Evolutionary conservation across 2,888 invertebrate species (phyloP).

Genomic region (Lasioglossum zephyrum): DNA sequence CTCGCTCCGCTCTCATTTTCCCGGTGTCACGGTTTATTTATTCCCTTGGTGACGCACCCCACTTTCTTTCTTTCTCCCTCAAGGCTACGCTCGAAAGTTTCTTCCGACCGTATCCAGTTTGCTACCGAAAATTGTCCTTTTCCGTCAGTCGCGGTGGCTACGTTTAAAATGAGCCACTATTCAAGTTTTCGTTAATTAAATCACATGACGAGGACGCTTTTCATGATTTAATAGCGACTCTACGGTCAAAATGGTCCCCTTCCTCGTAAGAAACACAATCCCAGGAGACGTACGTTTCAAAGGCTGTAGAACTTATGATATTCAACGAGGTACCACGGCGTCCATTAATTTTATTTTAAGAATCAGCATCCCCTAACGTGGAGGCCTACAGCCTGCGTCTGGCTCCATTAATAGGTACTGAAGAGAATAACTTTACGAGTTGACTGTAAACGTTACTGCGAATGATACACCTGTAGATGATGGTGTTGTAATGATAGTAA

Average conservation of each 20-base stretch:
- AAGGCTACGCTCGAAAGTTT: conserved; percentile 1
- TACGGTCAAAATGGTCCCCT: background rate
- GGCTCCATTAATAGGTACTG: background rate
- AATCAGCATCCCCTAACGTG: background rate
- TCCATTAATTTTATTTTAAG: conserved; percentile 1
- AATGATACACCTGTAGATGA: background rate
- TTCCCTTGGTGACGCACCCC: conserved; percentile 54
- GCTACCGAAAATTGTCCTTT: background rate
- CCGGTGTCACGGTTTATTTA: conserved; percentile 69
- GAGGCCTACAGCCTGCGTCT: background rate
- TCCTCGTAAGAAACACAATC: background rate
- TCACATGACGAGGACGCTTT: background rate
- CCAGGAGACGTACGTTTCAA: background rate
- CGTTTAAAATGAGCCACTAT: background rate
- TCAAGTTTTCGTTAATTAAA: background rate
- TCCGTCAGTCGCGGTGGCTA: background rate
- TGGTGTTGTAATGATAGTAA: background rate
- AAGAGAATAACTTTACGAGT: background rate
- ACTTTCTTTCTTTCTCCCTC: conserved; percentile 37
- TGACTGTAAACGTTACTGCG: background rate
- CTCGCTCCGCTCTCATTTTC: conserved; percentile 62
- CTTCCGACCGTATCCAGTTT: background rate
- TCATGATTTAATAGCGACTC: background rate
- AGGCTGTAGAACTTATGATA: background rate
- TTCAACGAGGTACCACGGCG: background rate